Conservation (phyloP, 2,888 invertebrate genomes). For the Barypeithes pellucidus region DNA sequence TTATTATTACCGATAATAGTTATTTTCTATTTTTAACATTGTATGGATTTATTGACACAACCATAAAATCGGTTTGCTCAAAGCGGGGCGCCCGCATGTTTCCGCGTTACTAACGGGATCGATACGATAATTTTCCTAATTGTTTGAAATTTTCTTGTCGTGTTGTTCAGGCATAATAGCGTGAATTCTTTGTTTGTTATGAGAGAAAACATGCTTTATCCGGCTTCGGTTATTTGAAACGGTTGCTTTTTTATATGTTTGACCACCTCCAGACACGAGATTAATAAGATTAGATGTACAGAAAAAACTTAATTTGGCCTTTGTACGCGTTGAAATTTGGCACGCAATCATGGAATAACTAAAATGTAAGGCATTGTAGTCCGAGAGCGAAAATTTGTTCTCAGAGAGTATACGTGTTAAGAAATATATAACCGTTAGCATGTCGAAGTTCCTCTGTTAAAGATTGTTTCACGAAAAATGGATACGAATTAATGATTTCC, state of each 20-base stretch:
- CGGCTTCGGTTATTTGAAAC: background rate
- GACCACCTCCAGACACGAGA: too few species aligned
- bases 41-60: conserved; percentile 19
- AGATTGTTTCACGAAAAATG: too few species aligned
- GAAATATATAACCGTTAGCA: too few species aligned
- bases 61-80: background rate
- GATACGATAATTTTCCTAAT: background rate
- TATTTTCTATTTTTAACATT: conserved; percentile 1
- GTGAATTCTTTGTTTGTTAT: background rate
- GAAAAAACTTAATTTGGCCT: too few species aligned
- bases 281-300: too few species aligned
- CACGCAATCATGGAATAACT: too few species aligned
- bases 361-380: too few species aligned
- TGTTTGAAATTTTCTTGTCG: background rate
- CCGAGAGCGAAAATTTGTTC: too few species aligned
- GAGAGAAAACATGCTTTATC: background rate
- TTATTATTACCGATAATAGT: background rate
- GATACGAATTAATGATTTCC: too few species aligned
- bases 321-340: background rate
- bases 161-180: background rate
- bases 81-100: conserved; percentile 1
- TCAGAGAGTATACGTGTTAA: too few species aligned
- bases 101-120: background rate
- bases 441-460: too few species aligned
- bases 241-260: too few species aligned